Evolutionary conservation across 2,888 invertebrate species (phyloP), one percentile per base, ranked within the genome.

Genomic region (Stramonita haemastoma): DNA sequence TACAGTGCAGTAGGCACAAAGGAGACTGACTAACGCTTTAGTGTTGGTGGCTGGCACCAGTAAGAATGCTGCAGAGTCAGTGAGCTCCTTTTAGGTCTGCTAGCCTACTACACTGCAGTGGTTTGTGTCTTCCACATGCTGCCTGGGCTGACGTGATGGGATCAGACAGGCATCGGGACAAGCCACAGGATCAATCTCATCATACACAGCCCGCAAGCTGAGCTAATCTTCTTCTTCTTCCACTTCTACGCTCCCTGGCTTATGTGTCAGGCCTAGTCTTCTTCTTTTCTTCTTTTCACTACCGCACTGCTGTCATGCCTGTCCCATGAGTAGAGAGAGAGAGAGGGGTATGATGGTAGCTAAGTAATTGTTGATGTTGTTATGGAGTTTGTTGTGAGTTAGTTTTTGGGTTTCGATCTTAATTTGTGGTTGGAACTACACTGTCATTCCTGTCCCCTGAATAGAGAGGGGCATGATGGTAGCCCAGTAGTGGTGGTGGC

Each of bases 131-230:
- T 79, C 79, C 79, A 17, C 79, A 36, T 83, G 81, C 36, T 83
- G 15, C 36, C 36, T 5, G 36, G 8, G 22, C 26, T 83, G 81
- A 83, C 46, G 22, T 22, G 79, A 83, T 46, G 15, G 81, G 22
- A 46, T 46, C 6, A 6, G 81, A 46, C 81, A 22, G 22, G 81
- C 46, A 83, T 46, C 36, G 26, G 36, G 46, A 26, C 36, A 83
- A 83, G 81, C 36, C 22, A 46, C 36, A 46, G 36, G 81, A 83
- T 83, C 81, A 83, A 83, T 83, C 81, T 22, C 46, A 36, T 83
- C 81, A 83, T 83, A 46, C 46, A 83, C 15, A 29, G 81, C 22
- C 81, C 36, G 81, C 46, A 83, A 46, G 81, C 81, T 46, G 13
- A 46, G 81, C 81, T 46, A 83, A 46, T 83, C 81, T 83, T 0